phyloP scores from a whole-genome alignment of 2,888 invertebrate species.

The Pseudococcus longispinus region DNA sequence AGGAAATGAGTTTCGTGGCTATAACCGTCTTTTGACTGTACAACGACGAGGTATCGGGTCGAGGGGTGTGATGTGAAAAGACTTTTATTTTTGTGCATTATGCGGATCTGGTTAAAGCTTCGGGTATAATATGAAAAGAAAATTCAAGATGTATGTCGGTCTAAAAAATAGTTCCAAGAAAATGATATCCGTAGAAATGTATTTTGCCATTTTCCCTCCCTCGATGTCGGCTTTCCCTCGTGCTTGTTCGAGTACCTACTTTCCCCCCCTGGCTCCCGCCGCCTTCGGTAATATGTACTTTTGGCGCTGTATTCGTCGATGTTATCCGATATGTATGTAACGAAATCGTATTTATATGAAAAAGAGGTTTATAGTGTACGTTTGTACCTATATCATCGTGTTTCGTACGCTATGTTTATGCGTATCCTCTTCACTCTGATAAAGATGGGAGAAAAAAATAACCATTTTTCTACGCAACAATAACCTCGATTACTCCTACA shows the following conservation, averaged over 20 bases:
- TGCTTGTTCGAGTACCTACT: not conserved
- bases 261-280: no score
- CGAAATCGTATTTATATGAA: constrained; percentile 44
- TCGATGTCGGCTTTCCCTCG: not conserved
- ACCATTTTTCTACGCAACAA: constrained; percentile 41
- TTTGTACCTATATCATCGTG: not conserved
- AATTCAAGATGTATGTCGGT: constrained; percentile 33
- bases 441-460: constrained; percentile 26
- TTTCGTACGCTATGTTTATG: not conserved
- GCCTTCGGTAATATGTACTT: not conserved
- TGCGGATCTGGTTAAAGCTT: constrained; percentile 53
- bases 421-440: not conserved
- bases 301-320: not conserved
- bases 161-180: constrained; percentile 45
- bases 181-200: constrained; percentile 52
- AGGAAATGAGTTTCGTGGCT: constrained; percentile 56
- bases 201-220: constrained; percentile 18
- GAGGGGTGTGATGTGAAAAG: constrained; percentile 40
- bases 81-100: constrained; percentile 54
- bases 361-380: constrained; percentile 24
- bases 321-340: constrained; percentile 26
- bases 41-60: not conserved
- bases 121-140: constrained; percentile 33
- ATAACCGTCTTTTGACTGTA: constrained; percentile 53
- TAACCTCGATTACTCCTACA: constrained; percentile 24